Evolutionary conservation across 2,113 vertebrate genomes (phyloP), one percentile per base, ranked within the genome.

Genomic region (Choloepus hoffmanni): DNA sequence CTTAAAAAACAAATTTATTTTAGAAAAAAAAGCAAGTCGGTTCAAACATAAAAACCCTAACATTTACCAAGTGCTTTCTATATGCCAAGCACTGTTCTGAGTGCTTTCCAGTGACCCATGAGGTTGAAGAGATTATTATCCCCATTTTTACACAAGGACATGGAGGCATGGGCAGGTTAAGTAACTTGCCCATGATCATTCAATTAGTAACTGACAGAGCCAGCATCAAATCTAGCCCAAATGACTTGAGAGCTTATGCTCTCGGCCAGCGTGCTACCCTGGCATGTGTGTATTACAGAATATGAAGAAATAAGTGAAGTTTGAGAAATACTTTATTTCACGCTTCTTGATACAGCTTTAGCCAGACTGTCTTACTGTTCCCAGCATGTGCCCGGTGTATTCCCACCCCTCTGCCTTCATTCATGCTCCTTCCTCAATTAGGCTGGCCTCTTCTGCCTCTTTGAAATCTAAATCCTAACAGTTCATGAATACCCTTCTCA

Each of bases 1-100:
- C 91, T 89, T 97, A 67, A 74, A 70, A 84, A 84, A 21, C 81
- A 67, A 53, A 73, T 85, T 95, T 83, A 74, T 93, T 88, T 94
- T 90, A 79, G 28, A 60, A 40, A 43, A 30, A 19, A 53, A 36
- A 24, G 21, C 10, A 18, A 90, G 36, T 60, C 30, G 30, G 85
- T 77, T 95, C 74, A 82, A 96, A 85, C 62, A 83, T 48, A 43
- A 28, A 67, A 85, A 24, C 0, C 14, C 53, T 85, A n/a, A 67
- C 60, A 7, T 43, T 85, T 81, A 30, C 78, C 83, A 45, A 45
- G 81, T 55, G 58, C 30, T 84, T 60, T 77, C 62, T 83, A 1
- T 33, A 63, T 60, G 36, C 58, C 36, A 53, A 50, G 73, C 28
- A 6, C 40, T 60, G 28, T 87, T 77, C 48, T 62, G 11, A 72